Percentiles rank a stretch among this genome's conserved stretches.
Conservation (phyloP, 2,888 invertebrate species). For the Graphium colonna region DNA sequence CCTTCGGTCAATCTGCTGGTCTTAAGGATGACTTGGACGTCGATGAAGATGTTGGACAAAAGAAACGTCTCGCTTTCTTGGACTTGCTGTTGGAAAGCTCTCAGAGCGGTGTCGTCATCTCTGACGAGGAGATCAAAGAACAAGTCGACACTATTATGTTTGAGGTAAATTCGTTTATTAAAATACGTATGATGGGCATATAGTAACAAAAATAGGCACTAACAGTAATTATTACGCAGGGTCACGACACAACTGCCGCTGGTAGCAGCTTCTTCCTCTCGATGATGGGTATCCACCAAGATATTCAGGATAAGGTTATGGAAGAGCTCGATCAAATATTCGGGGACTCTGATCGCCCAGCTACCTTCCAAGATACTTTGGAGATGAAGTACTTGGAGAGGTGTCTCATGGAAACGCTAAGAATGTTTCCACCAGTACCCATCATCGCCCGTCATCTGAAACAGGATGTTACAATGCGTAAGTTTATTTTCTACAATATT, state of each 20-base stretch:
- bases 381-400: slow-evolving; percentile 92
- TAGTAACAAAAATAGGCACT: slow-evolving; percentile 12
- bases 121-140: slow-evolving; percentile 89
- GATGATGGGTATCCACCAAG: slow-evolving; percentile 86
- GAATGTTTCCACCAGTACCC: slow-evolving; percentile 90
- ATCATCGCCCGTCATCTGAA: slow-evolving; percentile 86
- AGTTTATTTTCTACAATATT: slow-evolving; percentile 46
- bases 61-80: slow-evolving; percentile 91
- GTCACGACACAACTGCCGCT: slow-evolving; percentile 90
- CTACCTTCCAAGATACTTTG: slow-evolving; percentile 90
- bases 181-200: slow-evolving; percentile 5
- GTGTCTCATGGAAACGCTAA: slow-evolving; percentile 88
- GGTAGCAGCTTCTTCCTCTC: slow-evolving; percentile 91
- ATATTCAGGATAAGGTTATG: slow-evolving; percentile 86
- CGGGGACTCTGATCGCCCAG: slow-evolving; percentile 86
- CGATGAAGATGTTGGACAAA: slow-evolving; percentile 89
- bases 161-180: slow-evolving; percentile 77
- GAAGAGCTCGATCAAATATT: slow-evolving; percentile 88
- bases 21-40: slow-evolving; percentile 90
- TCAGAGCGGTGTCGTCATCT: slow-evolving; percentile 84
- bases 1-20: slow-evolving; percentile 85
- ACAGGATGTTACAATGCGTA: slow-evolving; percentile 85
- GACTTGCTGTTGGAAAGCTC: slow-evolving; percentile 91
- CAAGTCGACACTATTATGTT: slow-evolving; percentile 94
- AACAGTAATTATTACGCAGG: slow-evolving; percentile 55